Evolutionary conservation across 2,888 invertebrate species (phyloP), one percentile per base, ranked within the genome.

Genomic region (Drosophila affinis): DNA sequence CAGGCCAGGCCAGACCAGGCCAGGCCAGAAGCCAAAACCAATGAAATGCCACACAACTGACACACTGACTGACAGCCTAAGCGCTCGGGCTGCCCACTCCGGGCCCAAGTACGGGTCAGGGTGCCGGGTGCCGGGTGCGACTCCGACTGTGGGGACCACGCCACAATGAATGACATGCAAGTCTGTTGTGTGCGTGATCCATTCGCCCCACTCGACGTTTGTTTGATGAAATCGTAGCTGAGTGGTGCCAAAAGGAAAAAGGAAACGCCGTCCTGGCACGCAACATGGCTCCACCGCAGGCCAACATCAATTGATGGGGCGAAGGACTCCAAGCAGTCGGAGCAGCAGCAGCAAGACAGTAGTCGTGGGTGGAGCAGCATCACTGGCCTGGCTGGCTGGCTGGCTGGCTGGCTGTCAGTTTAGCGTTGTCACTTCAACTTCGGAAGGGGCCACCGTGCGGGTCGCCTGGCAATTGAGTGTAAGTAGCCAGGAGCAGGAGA

Each of bases 381-480:
- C 14, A 5, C 39, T 39, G 2, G 2, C 14, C 21, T 21, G 21
- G 21, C 21, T 21, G 21, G 21, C 21, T 21, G 2, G 39, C 53
- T 70, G 57, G 69, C 52, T 58, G 69, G 62, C 46, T 64, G 70
- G 44, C 52, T 73, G 46, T 54, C 64, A 67, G 51, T 67, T 76
- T 62, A 56, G 53, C 70, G 72, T 64, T 81, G 82, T 68, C 79
- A 81, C 71, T 74, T 64, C 56, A 69, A 61, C 55, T 63, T 46
- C 49, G 64, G 18, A 27, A 21, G 52, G 62, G 61, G 51, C 14
- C 39, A 39, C 39, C 39, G n/a, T n/a, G 29, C 58, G 69, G 59
- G 69, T 60, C 76, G 64, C 62, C 39, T n/a, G 74, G 74, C 82
- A 84, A 77, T 85, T 82, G 85, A 76, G 76, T 81, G 72, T 82